Percentiles rank a stretch among this genome's conserved stretches.
Evolutionary conservation across 2,888 invertebrate genomes (phyloP).

Genomic region (Phalangium opilio): DNA sequence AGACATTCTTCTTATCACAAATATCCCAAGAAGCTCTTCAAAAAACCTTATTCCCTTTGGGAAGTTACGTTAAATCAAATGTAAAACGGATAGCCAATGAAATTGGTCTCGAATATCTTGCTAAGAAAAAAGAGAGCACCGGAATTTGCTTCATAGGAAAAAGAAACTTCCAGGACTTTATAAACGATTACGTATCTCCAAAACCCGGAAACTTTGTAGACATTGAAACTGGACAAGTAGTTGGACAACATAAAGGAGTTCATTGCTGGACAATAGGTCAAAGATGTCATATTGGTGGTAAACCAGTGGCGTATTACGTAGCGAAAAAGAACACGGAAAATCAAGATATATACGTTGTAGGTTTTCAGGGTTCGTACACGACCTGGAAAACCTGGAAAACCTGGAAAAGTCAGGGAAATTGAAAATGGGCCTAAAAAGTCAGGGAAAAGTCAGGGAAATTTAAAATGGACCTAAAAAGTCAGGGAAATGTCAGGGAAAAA

Average conservation of each 20-base stretch:
- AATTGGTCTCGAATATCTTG: conserved; percentile 49
- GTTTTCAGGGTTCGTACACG: too few species aligned
- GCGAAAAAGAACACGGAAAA: conserved; percentile 49
- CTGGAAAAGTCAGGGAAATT: too few species aligned
- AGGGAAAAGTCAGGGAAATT: too few species aligned
- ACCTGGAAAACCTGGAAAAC: too few species aligned
- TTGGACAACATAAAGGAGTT: conserved; percentile 69
- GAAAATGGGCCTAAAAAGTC: too few species aligned
- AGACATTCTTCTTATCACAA: conserved; percentile 85
- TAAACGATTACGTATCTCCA: conserved; percentile 70
- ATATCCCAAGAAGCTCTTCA: conserved; percentile 58
- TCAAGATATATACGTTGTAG: conserved; percentile 64
- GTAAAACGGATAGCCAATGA: conserved; percentile 62
- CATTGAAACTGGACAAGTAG: conserved; percentile 52
- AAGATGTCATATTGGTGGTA: conserved; percentile 49
- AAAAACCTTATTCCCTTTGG: conserved; percentile 81
- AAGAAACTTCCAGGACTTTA: conserved; percentile 70
- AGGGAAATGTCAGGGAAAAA: too few species aligned
- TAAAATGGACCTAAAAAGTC: too few species aligned
- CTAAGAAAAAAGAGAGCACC: conserved; percentile 66
- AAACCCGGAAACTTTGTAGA: conserved; percentile 66
- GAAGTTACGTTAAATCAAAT: conserved; percentile 51
- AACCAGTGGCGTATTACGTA: conserved; percentile 52
- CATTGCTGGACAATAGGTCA: conserved; percentile 93
- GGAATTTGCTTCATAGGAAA: conserved; percentile 95